phyloP scores from a whole-genome alignment of 2,113 vertebrate genomes.

The Pogonocichla stellata region DNA sequence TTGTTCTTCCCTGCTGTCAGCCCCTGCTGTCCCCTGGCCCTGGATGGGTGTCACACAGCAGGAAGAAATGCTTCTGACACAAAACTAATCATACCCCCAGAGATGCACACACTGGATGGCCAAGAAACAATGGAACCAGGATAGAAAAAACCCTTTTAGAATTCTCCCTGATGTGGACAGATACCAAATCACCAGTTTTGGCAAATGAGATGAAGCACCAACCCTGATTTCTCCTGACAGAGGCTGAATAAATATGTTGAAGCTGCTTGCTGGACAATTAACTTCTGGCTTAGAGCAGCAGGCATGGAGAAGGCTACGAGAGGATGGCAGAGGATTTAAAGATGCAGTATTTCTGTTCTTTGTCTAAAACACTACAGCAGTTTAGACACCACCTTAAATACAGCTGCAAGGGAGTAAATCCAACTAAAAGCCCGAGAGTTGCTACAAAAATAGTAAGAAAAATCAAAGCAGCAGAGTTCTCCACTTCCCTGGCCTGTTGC shows the following conservation, averaged over 20 bases:
- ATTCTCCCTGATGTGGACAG: not conserved
- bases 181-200: not conserved
- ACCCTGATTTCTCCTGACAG: not conserved
- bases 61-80: constrained; percentile 37
- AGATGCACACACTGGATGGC: not conserved
- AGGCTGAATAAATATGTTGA: not conserved
- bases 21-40: not conserved
- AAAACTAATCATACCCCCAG: constrained; percentile 13
- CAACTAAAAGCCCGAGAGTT: not conserved
- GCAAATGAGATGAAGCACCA: not conserved
- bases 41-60: not conserved
- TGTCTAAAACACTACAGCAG: not conserved
- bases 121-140: not conserved
- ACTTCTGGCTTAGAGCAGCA: not conserved
- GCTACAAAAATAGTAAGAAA: constrained; percentile 2
- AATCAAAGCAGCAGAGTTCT: not conserved
- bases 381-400: not conserved
- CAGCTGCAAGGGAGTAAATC: not conserved
- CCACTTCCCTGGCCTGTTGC: not conserved
- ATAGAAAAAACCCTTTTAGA: constrained; percentile 39
- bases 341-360: constrained; percentile 2
- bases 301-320: not conserved
- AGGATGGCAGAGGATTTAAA: constrained; percentile 21
- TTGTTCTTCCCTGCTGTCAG: constrained; percentile 23
- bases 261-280: constrained; percentile 1